A percentile compares a stretch with the other conserved stretches of the same genome.
Conservation (phyloP, 2,888 invertebrate genomes). For the Myathropa florea region DNA sequence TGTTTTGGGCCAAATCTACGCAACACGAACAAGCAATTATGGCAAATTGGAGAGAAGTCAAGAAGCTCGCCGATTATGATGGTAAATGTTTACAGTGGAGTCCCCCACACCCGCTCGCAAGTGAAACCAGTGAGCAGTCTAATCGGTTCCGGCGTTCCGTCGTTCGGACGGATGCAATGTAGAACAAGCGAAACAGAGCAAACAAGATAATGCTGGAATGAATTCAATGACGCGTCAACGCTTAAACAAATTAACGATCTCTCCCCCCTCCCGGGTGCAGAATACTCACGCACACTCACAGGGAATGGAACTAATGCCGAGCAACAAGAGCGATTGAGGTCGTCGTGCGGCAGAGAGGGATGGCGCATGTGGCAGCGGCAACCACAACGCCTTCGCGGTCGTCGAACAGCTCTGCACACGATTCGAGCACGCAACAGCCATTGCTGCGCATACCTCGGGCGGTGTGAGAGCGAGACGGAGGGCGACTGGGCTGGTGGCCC, state of each 20-base stretch:
- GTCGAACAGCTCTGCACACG: conserved; percentile 36
- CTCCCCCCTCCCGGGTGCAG: background rate
- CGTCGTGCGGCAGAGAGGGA: background rate
- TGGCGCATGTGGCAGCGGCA: background rate
- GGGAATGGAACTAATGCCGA: background rate
- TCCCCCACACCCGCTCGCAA: background rate
- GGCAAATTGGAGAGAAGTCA: conserved; percentile 60
- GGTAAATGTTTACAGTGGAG: conserved; percentile 1
- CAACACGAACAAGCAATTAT: conserved; percentile 61
- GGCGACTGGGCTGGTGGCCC: conserved; percentile 11
- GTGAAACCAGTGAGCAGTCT: background rate
- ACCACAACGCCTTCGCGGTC: background rate
- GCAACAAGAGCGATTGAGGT: too few species aligned
- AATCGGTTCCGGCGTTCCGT: background rate
- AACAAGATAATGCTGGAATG: conserved; percentile 60
- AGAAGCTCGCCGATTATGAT: conserved; percentile 46
- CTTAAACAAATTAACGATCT: conserved; percentile 58
- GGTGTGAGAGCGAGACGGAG: conserved; percentile 1
- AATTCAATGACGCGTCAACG: conserved; percentile 65
- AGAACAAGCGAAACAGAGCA: conserved; percentile 15
- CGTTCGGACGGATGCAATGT: background rate
- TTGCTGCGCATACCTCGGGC: background rate
- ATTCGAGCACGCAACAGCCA: background rate
- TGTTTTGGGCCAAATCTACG: conserved; percentile 1
- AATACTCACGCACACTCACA: conserved; percentile 33